phyloP scores from a whole-genome alignment of 2,113 vertebrate genomes.

The Misgurnus mizolepis region DNA sequence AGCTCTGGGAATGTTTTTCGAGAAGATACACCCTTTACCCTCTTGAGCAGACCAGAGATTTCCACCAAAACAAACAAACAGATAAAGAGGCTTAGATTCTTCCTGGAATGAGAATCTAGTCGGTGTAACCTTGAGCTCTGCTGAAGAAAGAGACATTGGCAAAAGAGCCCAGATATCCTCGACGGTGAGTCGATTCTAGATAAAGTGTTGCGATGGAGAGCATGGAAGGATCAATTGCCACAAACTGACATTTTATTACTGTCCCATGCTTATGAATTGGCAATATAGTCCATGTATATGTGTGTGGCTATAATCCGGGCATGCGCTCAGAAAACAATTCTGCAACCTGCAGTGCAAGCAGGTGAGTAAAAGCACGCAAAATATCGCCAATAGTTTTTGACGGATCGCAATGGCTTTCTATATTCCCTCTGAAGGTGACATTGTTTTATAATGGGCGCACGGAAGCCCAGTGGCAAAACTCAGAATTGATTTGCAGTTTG shows the following conservation, averaged over 20 bases:
- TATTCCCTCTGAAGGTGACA: constrained; percentile 71
- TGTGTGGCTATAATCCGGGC: constrained; percentile 12
- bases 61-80: constrained; percentile 38
- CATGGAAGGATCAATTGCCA: constrained; percentile 35
- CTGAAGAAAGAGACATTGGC: background rate
- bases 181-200: constrained; percentile 1
- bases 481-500: constrained; percentile 75
- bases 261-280: constrained; percentile 11
- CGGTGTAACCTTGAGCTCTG: constrained; percentile 26
- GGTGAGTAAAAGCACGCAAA: constrained; percentile 62
- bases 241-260: constrained; percentile 32
- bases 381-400: constrained; percentile 69
- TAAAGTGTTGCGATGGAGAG: background rate
- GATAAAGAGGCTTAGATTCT: constrained; percentile 35
- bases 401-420: constrained; percentile 66
- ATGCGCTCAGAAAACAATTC: constrained; percentile 55
- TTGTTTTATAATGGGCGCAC: constrained; percentile 69
- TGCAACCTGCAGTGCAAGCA: constrained; percentile 71
- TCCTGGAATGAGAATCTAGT: constrained; percentile 27
- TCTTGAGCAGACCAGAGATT: constrained; percentile 26
- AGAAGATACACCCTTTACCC: constrained; percentile 11
- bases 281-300: constrained; percentile 1
- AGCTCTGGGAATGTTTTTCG: constrained; percentile 26
- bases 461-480: constrained; percentile 64
- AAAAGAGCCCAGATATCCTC: constrained; percentile 1